phyloP scores from a whole-genome alignment of 92 coral and sea anemone genomes.

The Palythoa caribaeorum region DNA sequence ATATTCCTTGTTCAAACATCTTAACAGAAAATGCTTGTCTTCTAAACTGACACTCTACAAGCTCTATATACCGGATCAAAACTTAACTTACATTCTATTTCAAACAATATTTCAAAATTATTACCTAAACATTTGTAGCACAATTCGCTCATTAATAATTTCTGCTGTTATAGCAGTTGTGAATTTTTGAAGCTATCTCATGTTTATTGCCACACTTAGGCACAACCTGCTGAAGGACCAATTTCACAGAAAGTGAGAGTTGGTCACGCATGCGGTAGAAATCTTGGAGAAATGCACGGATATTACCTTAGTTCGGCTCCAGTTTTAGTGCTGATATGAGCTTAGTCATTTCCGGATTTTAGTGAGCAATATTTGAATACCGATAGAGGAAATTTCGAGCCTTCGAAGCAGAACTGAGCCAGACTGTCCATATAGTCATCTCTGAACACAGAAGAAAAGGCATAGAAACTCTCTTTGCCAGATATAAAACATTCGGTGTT shows the following conservation, averaged over 20 bases:
- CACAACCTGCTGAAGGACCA: not conserved
- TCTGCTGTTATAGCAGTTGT: not conserved
- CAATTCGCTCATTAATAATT: no score
- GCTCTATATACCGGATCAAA: no score
- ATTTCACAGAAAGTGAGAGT: not conserved
- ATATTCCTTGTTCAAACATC: no score
- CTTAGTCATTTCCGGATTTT: slow-evolving; percentile 36
- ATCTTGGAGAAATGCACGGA: not conserved
- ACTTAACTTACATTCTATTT: no score
- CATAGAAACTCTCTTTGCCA: not conserved
- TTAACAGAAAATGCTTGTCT: no score
- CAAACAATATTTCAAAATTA: no score
- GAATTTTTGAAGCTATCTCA: no score
- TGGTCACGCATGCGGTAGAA: not conserved
- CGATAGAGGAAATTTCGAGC: not conserved
- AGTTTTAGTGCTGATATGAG: slow-evolving; percentile 35
- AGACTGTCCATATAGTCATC: not conserved
- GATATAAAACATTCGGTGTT: no score
- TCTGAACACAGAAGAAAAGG: not conserved
- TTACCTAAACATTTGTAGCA: no score
- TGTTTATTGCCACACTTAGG: not conserved
- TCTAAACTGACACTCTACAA: no score
- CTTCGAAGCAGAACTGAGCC: not conserved
- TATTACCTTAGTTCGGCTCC: not conserved
- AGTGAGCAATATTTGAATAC: slow-evolving; percentile 22